These are phyloP conservation scores for Crocidura indochinensis DNA, from an alignment of 2,797 vertebrate genomes.

Conservation along the genomic window DNA sequence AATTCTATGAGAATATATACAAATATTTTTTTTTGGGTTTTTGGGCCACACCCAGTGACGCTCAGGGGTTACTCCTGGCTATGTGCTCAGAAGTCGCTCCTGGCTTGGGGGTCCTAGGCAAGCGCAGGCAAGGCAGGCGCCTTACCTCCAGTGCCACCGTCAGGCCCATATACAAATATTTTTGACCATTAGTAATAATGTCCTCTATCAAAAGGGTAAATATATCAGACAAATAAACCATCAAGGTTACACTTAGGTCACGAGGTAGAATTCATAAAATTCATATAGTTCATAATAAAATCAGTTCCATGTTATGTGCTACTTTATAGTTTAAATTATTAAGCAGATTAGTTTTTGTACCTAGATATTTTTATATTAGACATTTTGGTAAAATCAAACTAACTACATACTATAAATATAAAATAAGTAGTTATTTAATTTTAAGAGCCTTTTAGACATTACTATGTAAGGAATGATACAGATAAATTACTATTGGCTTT, in stretches of 20 bases:
- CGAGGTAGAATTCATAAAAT: neutral
- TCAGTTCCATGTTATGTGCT: neutral
- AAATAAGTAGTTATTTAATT: neutral
- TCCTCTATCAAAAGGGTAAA: neutral
- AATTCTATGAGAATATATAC: neutral
- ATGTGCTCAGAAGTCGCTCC: no score
- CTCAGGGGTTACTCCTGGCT: no score
- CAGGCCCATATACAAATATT: no score
- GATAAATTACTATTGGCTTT: neutral
- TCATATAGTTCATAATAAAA: neutral
- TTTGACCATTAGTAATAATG: neutral
- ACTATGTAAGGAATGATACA: neutral
- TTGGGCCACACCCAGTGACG: no score
- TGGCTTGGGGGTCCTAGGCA: no score
- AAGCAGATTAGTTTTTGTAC: conserved; percentile 17
- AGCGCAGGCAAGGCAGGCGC: no score
- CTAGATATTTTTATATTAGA: neutral
- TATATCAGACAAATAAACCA: neutral
- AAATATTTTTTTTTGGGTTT: no score
- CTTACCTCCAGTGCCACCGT: no score
- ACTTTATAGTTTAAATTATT: conserved; percentile 33
- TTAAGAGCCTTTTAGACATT: neutral
- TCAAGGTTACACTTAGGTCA: neutral
- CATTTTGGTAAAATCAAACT: neutral
- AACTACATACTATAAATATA: conserved; percentile 44